phyloP scores from a whole-genome alignment of 2,797 vertebrate genomes.

The Morelia viridis region DNA sequence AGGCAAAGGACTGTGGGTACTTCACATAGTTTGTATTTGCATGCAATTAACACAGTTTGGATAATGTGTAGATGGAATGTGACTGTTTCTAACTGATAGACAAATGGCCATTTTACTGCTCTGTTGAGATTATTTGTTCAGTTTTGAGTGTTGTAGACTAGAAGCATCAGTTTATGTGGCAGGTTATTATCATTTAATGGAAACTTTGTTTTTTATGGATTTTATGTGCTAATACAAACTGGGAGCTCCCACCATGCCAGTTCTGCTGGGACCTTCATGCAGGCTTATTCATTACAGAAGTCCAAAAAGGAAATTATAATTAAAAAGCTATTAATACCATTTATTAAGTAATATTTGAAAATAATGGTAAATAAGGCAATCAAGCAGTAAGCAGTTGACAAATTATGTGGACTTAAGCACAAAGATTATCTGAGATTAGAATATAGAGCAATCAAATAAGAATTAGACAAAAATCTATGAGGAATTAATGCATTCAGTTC shows the following conservation, averaged over 20 bases:
- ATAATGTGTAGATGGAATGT: not conserved
- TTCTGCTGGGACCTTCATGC: not conserved
- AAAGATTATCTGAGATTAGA: not conserved
- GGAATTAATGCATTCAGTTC: not conserved
- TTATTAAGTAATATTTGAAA: not conserved
- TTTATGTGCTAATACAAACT: not conserved
- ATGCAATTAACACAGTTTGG: not conserved
- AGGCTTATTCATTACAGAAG: not conserved
- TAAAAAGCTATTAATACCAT: not conserved
- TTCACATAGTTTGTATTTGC: not conserved
- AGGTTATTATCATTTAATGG: conserved; percentile 18
- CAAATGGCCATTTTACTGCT: not conserved
- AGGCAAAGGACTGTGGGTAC: not conserved
- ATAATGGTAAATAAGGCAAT: not conserved
- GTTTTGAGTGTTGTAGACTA: not conserved
- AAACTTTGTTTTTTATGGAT: not conserved
- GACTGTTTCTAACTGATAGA: not conserved
- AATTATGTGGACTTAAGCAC: not conserved
- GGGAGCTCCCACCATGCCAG: not conserved
- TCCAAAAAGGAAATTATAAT: not conserved
- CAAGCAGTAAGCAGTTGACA: not conserved
- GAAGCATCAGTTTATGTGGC: not conserved
- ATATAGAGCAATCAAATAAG: not conserved
- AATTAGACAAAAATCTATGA: not conserved
- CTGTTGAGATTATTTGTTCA: not conserved